Evolutionary conservation across 2,797 vertebrate genomes (phyloP).

Genomic region (Malurus splendens): DNA sequence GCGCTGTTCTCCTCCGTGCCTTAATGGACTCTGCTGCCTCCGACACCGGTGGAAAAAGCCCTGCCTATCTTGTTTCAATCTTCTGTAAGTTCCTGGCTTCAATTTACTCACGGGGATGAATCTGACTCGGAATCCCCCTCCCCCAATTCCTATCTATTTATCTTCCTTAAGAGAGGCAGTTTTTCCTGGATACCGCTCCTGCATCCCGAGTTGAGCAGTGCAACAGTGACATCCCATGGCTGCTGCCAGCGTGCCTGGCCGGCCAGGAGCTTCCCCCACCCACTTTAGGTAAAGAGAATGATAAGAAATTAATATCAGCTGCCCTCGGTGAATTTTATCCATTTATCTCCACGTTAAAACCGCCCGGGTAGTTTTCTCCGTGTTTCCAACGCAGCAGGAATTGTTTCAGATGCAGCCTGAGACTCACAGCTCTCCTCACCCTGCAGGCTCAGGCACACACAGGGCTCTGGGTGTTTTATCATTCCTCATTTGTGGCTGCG

Average conservation of each 20-base stretch:
- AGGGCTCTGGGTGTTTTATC: neutral
- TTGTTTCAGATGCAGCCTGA: neutral
- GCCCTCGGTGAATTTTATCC: neutral
- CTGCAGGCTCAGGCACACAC: neutral
- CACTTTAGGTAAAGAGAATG: neutral
- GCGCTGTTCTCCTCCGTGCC: neutral
- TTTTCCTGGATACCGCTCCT: neutral
- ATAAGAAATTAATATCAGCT: neutral
- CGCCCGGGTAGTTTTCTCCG: neutral
- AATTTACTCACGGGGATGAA: neutral
- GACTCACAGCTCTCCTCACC: neutral
- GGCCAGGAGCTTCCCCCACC: no score
- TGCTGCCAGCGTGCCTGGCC: no score
- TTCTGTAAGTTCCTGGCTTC: neutral
- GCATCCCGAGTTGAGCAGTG: conserved; percentile 37
- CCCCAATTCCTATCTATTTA: neutral
- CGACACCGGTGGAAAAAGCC: neutral
- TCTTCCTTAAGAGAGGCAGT: neutral
- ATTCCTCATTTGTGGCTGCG: neutral
- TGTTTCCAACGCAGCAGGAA: neutral
- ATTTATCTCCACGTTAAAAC: neutral
- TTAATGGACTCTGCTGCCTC: neutral
- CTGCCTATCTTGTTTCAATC: conserved; percentile 11
- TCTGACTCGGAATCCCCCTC: neutral
- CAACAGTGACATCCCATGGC: conserved; percentile 76